Evolutionary conservation across 2,113 vertebrate species (phyloP), one percentile per base, ranked within the genome.

Genomic region (Morone chrysops): DNA sequence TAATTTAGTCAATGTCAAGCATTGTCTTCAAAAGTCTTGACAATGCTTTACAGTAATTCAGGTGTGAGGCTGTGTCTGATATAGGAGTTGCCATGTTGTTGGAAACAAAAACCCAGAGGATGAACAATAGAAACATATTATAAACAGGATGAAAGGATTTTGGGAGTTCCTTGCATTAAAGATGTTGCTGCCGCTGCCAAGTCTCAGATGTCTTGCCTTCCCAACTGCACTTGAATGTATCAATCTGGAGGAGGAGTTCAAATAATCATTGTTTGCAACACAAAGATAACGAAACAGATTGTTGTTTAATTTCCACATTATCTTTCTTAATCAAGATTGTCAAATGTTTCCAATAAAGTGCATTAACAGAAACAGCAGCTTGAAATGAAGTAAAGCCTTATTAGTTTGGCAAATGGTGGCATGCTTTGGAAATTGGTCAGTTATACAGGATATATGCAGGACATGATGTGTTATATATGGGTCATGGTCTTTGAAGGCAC

Each of bases 371-470:
- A 41, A n/a, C 50, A 38, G 40, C 40, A 43, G 43, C 9, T 51
- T 65, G 17, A 40, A 56, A 50, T 57, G 5, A 59, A 22, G 25
- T 8, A 61, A 36, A 53, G 6, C 12, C 1, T 43, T 36, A 17
- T 48, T 18, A 59, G 2, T 40, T 8, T 13, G 12, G 51, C 22
- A 76, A 76, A n/a, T 5, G 0, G 8, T 41, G 31, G 47, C 16
- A 51, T 57, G 61, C 56, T 74, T 57, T 82, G 70, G 63, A 74
- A 74, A 86, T 74, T 62, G 56, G n/a, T 43, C 40, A 73, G n/a
- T 53, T 17, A 16, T 14, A 68, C n/a, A 51, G 8, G 2, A 31
- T 25, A 16, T 16, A 25, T 25, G 48, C 16, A 63, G 25, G 20
- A 7, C 17, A 51, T 18, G 16, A 56, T 67, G 40, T 69, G 56